A percentile compares a stretch with the other conserved stretches of the same genome.
phyloP scores from a whole-genome alignment of 2,888 invertebrate genomes.

The Pyralis farinalis region DNA sequence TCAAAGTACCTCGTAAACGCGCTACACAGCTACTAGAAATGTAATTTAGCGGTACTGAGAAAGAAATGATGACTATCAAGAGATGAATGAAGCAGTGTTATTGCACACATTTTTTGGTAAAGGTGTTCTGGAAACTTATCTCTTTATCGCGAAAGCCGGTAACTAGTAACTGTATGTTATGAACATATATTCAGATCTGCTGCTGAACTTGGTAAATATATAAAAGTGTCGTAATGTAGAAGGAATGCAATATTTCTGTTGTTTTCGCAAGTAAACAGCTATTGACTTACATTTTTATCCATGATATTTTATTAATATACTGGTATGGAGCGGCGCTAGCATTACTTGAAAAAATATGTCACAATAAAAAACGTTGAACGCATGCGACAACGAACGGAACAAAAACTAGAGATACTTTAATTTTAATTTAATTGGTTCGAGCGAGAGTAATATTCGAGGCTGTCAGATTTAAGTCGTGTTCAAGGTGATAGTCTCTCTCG shows the following conservation, averaged over 20 bases:
- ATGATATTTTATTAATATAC: neutral
- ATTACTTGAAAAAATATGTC: slow-evolving; percentile 14
- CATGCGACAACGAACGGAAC: slow-evolving; percentile 31
- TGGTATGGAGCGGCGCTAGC: slow-evolving; percentile 15
- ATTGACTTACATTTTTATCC: slow-evolving; percentile 13
- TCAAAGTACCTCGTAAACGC: slow-evolving; percentile 76
- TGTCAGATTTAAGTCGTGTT: slow-evolving; percentile 79
- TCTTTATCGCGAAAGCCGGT: slow-evolving; percentile 51
- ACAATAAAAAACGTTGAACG: slow-evolving; percentile 15
- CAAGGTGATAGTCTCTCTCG: slow-evolving; percentile 78
- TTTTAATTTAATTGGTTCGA: slow-evolving; percentile 64
- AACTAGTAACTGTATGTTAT: slow-evolving; percentile 47
- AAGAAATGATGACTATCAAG: slow-evolving; percentile 70
- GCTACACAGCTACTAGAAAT: slow-evolving; percentile 75
- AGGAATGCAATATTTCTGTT: slow-evolving; percentile 24
- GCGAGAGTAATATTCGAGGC: slow-evolving; percentile 75
- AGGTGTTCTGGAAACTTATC: slow-evolving; percentile 72
- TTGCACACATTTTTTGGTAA: slow-evolving; percentile 59
- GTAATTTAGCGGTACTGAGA: slow-evolving; percentile 78
- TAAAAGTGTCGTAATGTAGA: slow-evolving; percentile 49
- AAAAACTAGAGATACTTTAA: slow-evolving; percentile 55
- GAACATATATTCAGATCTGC: slow-evolving; percentile 49
- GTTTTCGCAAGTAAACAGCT: slow-evolving; percentile 15
- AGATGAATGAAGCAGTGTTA: slow-evolving; percentile 66
- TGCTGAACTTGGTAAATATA: slow-evolving; percentile 37